A percentile compares a stretch with the other conserved stretches of the same genome.
phyloP scores from a whole-genome alignment of 2,888 invertebrate genomes.

The Auanema freiburgensis region DNA sequence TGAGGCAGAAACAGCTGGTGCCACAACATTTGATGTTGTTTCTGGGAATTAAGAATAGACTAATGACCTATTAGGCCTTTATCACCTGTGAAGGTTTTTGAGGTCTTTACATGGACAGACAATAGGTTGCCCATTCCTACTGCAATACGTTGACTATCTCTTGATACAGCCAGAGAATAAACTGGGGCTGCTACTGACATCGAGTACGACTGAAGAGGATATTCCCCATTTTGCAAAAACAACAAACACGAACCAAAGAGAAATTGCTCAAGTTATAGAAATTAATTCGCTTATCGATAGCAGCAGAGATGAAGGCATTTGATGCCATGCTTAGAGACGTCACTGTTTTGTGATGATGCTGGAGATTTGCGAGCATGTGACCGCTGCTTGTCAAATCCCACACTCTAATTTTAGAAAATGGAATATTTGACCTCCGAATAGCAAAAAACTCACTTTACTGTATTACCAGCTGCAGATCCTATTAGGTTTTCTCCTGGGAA shows the following conservation, averaged over 20 bases:
- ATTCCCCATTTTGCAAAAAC: too few species aligned
- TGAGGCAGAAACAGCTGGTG: too few species aligned
- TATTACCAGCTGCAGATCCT: constrained; percentile 77
- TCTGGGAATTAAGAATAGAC: too few species aligned
- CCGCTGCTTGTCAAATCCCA: constrained; percentile 87
- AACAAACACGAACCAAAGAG: constrained; percentile 40
- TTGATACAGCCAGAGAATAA: constrained; percentile 78
- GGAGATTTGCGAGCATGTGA: constrained; percentile 79
- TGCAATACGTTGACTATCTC: constrained; percentile 80
- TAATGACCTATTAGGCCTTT: too few species aligned
- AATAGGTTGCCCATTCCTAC: constrained; percentile 87
- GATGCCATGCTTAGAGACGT: constrained; percentile 80
- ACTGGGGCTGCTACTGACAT: constrained; percentile 88
- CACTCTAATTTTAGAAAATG: constrained; percentile 67
- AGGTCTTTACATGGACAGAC: constrained; percentile 72
- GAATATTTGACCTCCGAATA: background rate
- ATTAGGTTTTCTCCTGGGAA: constrained; percentile 87
- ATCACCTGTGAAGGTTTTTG: background rate
- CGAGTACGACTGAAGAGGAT: constrained; percentile 73
- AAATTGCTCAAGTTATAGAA: constrained; percentile 50
- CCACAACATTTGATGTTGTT: too few species aligned
- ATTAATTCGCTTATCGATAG: constrained; percentile 76
- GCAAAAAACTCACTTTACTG: constrained; percentile 29
- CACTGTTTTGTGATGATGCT: constrained; percentile 92
- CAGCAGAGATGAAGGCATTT: constrained; percentile 82